These are phyloP conservation scores for Anastrepha obliqua DNA, from an alignment of 1,140 invertebrate species.

Conservation along the genomic window DNA sequence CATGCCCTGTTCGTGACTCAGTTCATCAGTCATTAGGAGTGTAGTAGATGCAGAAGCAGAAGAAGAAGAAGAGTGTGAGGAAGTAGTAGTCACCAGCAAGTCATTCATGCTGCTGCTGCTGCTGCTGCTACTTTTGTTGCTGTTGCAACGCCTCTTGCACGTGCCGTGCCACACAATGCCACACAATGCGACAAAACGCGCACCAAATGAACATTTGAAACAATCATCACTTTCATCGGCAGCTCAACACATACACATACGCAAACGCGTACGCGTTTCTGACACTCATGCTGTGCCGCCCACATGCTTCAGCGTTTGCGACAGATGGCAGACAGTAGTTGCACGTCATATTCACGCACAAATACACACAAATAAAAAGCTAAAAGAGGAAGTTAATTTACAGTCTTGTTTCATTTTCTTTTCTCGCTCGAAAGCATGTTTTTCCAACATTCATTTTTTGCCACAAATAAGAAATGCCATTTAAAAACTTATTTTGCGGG, in stretches of 20 bases:
- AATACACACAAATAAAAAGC: not conserved
- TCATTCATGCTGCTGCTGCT: constrained; percentile 1
- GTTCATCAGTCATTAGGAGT: constrained; percentile 17
- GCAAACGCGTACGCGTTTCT: not conserved
- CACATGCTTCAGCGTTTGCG: not conserved
- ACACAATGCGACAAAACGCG: constrained; percentile 20
- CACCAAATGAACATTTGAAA: constrained; percentile 33
- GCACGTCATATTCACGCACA: not conserved
- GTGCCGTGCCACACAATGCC: not conserved
- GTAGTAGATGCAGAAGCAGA: not conserved
- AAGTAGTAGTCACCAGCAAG: not conserved
- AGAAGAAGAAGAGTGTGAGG: not conserved
- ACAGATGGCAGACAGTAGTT: not conserved
- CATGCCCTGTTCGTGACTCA: constrained; percentile 39
- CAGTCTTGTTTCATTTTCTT: not conserved
- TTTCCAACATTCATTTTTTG: not conserved
- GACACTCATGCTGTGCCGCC: not conserved
- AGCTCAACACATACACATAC: not conserved
- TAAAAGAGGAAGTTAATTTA: not conserved
- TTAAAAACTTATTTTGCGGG: not conserved
- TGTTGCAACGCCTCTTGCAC: constrained; percentile 3
- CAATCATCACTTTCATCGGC: constrained; percentile 25
- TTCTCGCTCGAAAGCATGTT: not conserved
- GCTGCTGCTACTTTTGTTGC: not conserved
- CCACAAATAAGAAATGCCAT: not conserved